Conservation (phyloP, 2,797 vertebrate genomes). For the Enteromius mattozi region DNA sequence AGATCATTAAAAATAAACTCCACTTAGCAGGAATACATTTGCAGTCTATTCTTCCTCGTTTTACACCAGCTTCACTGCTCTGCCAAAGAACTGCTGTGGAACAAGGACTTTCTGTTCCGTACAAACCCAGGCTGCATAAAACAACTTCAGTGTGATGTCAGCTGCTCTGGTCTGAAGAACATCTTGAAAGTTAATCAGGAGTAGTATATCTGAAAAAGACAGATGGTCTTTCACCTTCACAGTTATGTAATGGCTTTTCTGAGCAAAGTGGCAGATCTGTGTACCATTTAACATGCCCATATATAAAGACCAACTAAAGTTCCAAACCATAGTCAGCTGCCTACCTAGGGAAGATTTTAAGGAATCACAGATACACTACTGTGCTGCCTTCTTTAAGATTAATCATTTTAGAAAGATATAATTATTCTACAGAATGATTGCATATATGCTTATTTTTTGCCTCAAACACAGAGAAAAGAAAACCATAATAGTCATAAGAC, state of each 20-base stretch:
- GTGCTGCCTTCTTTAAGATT: background rate
- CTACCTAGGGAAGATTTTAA: background rate
- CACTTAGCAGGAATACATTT: conserved; percentile 48
- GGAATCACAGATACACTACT: background rate
- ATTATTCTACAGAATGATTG: background rate
- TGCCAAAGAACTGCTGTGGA: conserved; percentile 22
- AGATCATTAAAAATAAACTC: conserved; percentile 69
- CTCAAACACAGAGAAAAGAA: too few species aligned
- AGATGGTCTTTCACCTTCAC: conserved; percentile 4
- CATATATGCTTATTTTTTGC: too few species aligned
- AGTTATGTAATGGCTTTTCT: conserved; percentile 5
- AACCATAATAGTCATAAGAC: too few species aligned
- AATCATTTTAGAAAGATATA: background rate
- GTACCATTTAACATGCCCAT: background rate
- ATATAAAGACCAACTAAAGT: background rate
- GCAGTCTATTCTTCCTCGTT: conserved; percentile 58
- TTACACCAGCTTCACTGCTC: conserved; percentile 32
- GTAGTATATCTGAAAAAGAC: background rate
- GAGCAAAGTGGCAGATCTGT: background rate
- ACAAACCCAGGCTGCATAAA: conserved; percentile 23
- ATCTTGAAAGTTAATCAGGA: conserved; percentile 24
- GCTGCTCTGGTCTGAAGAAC: conserved; percentile 9
- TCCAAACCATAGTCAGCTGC: background rate
- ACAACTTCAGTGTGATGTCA: conserved; percentile 4
- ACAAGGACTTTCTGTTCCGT: conserved; percentile 57